Evolutionary conservation across 2,797 vertebrate species (phyloP), one percentile per base, ranked within the genome.

Genomic region (Coluber constrictor): DNA sequence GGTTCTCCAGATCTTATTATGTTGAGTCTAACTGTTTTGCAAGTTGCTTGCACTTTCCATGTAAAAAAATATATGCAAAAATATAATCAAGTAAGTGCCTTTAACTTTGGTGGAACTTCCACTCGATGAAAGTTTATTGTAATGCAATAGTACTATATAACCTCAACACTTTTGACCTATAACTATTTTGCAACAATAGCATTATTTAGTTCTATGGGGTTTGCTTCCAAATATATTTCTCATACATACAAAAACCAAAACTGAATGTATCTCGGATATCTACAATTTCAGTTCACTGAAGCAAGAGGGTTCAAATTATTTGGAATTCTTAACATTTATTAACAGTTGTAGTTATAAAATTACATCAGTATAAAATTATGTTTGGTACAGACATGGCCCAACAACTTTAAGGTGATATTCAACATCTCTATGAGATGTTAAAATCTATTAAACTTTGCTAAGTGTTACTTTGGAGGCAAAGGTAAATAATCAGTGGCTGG

Each of bases 81-180:
- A 47, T 47, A 43, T 83, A 83, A 83, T 47, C 9, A 83, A 47
- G 4, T 47, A 83, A 83, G 4, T 47, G 74, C 18, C 32, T 8
- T 79, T 79, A 43, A 79, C 16, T 43, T 23, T 20, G 70, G 20
- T 79, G 70, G 70, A 79, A 79, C 16, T 79, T 79, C 70, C 70
- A 79, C 20, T 79, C 43, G 18, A 79, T 43, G 74, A 43, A 43
- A 79, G 37, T 43, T 79, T 43, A 43, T 79, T 43, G 18, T 79
- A 79, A 10, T 9, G 74, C 18, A 20, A 79, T 37, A 32, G 32
- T 79, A 9, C 32, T 43, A 43, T 20, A 79, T 43, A 79, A 79
- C 18, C 37, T 47, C 37, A 93, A 93, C 93, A 94, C 87, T 94
- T 91, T 92, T 89, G 93, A 96, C 94, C 93, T 96, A 92, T 92